Conservation (phyloP, 2,888 invertebrate genomes). For the Hololepta plana region DNA sequence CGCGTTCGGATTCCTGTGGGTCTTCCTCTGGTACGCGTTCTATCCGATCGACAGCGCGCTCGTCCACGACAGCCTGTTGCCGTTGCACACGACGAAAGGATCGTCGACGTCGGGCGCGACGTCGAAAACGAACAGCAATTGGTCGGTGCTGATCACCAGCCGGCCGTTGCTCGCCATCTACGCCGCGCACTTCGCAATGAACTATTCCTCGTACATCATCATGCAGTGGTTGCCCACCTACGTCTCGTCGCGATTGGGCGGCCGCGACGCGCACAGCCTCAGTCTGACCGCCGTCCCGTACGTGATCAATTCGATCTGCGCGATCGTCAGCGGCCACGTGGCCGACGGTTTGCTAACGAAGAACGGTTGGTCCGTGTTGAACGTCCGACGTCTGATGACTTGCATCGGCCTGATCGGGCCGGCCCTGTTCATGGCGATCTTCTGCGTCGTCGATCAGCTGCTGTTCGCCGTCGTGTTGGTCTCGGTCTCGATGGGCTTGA, state of each 20-base stretch:
- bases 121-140: too few relatives aligned
- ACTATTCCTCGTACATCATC: constrained; percentile 63
- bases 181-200: constrained; percentile 61
- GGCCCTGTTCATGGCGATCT: constrained; percentile 48
- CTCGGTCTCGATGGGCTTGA: constrained; percentile 55
- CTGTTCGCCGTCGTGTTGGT: constrained; percentile 50
- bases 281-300: constrained; percentile 59
- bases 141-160: constrained; percentile 45
- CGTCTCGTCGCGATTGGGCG: constrained; percentile 41
- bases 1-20: constrained; percentile 46
- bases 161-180: constrained; percentile 59
- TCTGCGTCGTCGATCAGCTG: constrained; percentile 50
- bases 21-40: constrained; percentile 40
- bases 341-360: constrained; percentile 39
- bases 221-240: constrained; percentile 69
- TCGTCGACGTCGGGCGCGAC: too few relatives aligned
- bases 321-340: constrained; percentile 51
- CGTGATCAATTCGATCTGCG: constrained; percentile 50
- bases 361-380: constrained; percentile 43
- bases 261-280: constrained; percentile 45
- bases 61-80: too few relatives aligned
- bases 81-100: too few relatives aligned
- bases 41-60: too few relatives aligned
- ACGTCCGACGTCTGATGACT: constrained; percentile 49
- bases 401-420: constrained; percentile 52